A percentile compares a stretch with the other conserved stretches of the same genome.
Evolutionary conservation across 1,140 invertebrate genomes (phyloP).

Genomic region (Sitophilus oryzae): DNA sequence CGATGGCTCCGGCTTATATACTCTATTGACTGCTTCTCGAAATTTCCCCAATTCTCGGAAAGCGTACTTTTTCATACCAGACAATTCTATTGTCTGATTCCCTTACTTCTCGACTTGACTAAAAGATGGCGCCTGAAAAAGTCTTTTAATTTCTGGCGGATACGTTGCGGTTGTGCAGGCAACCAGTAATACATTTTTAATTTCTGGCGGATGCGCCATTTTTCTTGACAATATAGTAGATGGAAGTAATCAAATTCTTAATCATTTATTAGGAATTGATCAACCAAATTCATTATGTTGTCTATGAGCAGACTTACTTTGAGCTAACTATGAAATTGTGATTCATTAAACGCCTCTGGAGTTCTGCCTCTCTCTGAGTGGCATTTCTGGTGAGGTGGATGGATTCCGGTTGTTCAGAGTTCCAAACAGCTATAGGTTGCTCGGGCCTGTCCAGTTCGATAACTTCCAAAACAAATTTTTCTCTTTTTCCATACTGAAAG

Average conservation of each 20-base stretch:
- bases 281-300: background rate
- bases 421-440: conserved; percentile 27
- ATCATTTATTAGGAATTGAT: background rate
- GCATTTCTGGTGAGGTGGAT: conserved; percentile 20
- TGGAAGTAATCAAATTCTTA: conserved; percentile 17
- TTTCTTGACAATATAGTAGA: background rate
- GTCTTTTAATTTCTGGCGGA: too few species aligned
- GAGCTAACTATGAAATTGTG: conserved; percentile 41
- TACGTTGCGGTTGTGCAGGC: too few species aligned
- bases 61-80: too few species aligned
- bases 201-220: too few species aligned
- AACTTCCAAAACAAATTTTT: conserved; percentile 11
- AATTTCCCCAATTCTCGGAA: too few species aligned
- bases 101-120: too few species aligned
- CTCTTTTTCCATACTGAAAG: conserved; percentile 38
- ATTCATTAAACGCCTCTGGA: conserved; percentile 25
- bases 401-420: conserved; percentile 13
- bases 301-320: too few species aligned
- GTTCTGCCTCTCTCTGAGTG: conserved; percentile 23
- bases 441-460: conserved; percentile 10
- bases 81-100: too few species aligned
- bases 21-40: too few species aligned
- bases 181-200: too few species aligned
- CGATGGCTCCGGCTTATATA: too few species aligned
- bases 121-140: too few species aligned